phyloP scores from a whole-genome alignment of 2,113 vertebrate species.

The Prinia subflava region DNA sequence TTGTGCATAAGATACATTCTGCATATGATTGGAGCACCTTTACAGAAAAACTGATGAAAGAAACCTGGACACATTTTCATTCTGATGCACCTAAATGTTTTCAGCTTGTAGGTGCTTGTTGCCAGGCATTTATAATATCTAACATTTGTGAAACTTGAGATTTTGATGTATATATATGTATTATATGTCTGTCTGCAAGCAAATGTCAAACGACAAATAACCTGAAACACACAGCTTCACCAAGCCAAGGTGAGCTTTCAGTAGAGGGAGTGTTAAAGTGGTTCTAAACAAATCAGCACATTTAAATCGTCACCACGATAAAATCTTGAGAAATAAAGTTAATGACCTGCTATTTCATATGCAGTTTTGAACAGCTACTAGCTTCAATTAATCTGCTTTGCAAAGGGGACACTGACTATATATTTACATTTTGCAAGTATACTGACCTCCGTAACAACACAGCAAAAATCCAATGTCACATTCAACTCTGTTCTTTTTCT shows the following conservation, averaged over 20 bases:
- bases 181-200: not conserved
- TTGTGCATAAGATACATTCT: not conserved
- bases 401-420: constrained; percentile 65
- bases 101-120: not conserved
- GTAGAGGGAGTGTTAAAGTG: constrained; percentile 26
- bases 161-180: not conserved
- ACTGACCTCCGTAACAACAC: constrained; percentile 70
- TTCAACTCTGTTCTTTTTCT: constrained; percentile 60
- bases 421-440: constrained; percentile 66
- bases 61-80: not conserved
- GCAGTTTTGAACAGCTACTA: constrained; percentile 62
- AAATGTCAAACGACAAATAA: constrained; percentile 34
- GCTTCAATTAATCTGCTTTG: constrained; percentile 70
- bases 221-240: constrained; percentile 22
- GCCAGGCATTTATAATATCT: not conserved
- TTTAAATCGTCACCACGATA: not conserved
- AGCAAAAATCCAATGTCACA: constrained; percentile 73
- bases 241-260: constrained; percentile 40
- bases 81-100: constrained; percentile 37
- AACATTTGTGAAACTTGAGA: not conserved
- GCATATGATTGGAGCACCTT: not conserved
- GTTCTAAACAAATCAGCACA: constrained; percentile 43
- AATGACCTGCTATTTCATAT: constrained; percentile 58
- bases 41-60: not conserved
- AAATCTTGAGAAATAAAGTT: constrained; percentile 53